These are phyloP conservation scores for Syrmaticus mikado DNA, from an alignment of 2,113 vertebrate genomes.

Conservation along the genomic window DNA sequence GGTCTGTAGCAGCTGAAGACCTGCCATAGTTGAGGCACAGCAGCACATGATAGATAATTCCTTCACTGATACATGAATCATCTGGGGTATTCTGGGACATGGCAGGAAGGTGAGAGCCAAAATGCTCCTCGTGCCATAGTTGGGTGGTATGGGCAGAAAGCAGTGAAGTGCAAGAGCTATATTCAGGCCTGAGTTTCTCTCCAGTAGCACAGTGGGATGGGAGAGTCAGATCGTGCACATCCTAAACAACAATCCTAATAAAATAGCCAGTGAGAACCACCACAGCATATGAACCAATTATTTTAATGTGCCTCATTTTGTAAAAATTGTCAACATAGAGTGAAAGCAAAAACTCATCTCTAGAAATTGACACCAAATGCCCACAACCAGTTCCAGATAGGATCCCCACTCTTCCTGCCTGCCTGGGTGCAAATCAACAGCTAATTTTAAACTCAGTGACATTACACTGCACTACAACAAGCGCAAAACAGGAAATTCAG, in stretches of 20 bases:
- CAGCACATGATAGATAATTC: not conserved
- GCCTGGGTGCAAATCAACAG: not conserved
- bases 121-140: rapidly evolving
- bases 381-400: not conserved
- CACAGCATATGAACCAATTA: rapidly evolving
- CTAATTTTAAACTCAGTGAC: not conserved
- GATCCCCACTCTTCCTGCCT: not conserved
- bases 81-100: not conserved
- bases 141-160: not conserved
- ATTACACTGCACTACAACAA: not conserved
- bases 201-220: not conserved
- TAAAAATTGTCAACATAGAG: not conserved
- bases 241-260: not conserved
- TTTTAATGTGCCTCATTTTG: not conserved
- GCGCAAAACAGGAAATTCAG: not conserved
- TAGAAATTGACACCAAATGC: not conserved
- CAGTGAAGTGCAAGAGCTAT: not conserved
- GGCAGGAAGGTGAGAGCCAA: not conserved
- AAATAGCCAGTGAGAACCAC: not conserved
- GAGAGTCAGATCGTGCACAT: not conserved
- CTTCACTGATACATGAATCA: rapidly evolving
- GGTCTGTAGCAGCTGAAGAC: not conserved
- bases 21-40: not conserved
- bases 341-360: not conserved
- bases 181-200: not conserved